Percentiles rank a stretch among this genome's conserved stretches.
Conservation (phyloP, 2,888 invertebrate genomes). For the Argyresthia goedartella region DNA sequence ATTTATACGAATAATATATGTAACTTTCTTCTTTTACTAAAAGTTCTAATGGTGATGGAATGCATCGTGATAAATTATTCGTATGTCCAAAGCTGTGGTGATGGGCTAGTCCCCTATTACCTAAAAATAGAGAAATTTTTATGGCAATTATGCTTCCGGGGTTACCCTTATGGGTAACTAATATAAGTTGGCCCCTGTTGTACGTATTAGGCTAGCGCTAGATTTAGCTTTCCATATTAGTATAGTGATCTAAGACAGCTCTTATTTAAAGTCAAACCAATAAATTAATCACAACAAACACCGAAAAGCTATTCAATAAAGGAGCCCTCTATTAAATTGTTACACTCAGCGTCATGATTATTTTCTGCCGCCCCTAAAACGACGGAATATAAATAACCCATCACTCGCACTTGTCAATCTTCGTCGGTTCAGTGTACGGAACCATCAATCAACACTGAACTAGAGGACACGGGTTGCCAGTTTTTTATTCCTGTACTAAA, state of each 20-base stretch:
- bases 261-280: not conserved
- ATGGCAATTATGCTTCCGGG: no score
- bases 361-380: not conserved
- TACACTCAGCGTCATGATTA: not conserved
- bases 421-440: constrained; percentile 1
- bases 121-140: no score
- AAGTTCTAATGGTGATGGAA: no score
- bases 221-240: no score
- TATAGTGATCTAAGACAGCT: not conserved
- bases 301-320: not conserved
- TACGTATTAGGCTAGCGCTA: no score
- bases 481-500: not conserved
- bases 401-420: constrained; percentile 40
- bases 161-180: no score
- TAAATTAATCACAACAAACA: not conserved
- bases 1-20: no score
- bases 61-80: no score
- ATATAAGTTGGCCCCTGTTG: no score
- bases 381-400: constrained; percentile 8
- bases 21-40: no score
- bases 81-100: no score
- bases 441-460: not conserved
- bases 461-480: not conserved
- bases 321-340: not conserved
- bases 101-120: no score